Base-by-base conservation (phyloP, 1,140 invertebrate genomes). In the Subanguina moxae region DNA sequence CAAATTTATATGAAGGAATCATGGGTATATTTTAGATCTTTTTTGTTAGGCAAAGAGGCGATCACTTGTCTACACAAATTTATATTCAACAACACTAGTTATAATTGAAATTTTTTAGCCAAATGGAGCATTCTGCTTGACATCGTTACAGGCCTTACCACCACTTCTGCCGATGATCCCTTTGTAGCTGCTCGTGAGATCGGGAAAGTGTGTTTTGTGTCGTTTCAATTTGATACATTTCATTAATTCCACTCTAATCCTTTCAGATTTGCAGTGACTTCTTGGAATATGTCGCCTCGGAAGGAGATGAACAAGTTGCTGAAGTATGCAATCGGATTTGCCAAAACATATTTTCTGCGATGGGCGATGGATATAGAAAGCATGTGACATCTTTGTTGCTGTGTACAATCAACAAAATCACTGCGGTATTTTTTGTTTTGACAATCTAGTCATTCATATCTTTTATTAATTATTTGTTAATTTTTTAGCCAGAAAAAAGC, bases 311-410 rank as follows among this genome's bases (percentile, higher is more conserved):
- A n/a, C 45, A 27, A 17, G 67, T 76, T 52, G 13, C 62, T 0
- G 21, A 19, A 11, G 32, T 67, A 27, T 57, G 21, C 15, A 42
- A n/a, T 17, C 15, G 46, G 30, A 42, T 76, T 43, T 38, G 45
- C 25, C 21, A 69, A 1, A 48, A 61, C 43, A 62, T 76, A 23
- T 66, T 62, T 48, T 9, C 61, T 1, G 45, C 76, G 17, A 62
- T 76, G 13, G 75, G 76, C 38, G 74, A 76, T 21, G 74, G 68
- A 23, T 79, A 79, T 59, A 48, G 73, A 8, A 76, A 76, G 45
- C 74, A 76, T 43, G 74, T 74, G 13, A 80, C 75, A 17, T 75
- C 74, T 9, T 32, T 67, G 15, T 57, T 76, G 19, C 57, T 76
- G 5, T 56, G 70, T 23, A 62, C 58, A 25, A 65, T 76, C 23